Conservation (phyloP, 2,888 invertebrate species). For the Morpho achilles region DNA sequence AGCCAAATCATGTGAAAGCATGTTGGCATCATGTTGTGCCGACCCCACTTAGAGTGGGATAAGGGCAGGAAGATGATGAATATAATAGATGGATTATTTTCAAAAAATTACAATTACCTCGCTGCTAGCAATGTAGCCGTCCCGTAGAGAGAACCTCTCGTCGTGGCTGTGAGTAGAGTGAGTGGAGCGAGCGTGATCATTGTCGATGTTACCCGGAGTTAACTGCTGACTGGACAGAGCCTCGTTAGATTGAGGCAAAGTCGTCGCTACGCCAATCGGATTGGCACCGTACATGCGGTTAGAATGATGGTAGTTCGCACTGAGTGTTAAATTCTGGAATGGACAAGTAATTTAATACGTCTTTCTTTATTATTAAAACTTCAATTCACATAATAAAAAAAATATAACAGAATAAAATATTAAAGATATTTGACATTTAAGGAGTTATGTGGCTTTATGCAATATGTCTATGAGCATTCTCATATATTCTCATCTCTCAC, state of each 20-base stretch:
- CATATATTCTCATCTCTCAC: no score
- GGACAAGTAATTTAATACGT: neutral
- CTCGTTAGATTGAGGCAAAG: slow-evolving; percentile 59
- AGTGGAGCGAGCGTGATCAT: slow-evolving; percentile 42
- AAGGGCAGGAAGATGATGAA: no score
- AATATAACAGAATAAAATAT: no score
- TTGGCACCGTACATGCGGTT: slow-evolving; percentile 68
- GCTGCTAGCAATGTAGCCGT: slow-evolving; percentile 37
- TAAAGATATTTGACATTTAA: no score
- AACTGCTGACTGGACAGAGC: slow-evolving; percentile 41
- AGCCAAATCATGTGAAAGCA: no score
- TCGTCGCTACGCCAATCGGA: slow-evolving; percentile 73
- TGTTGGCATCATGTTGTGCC: no score
- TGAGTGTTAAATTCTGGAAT: slow-evolving; percentile 51
- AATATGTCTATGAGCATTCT: no score
- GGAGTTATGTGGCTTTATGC: no score
- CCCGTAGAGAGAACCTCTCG: slow-evolving; percentile 46
- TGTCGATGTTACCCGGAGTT: slow-evolving; percentile 44
- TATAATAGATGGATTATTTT: no score
- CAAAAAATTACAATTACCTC: slow-evolving; percentile 24
- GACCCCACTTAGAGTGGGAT: no score
- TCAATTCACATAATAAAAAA: no score
- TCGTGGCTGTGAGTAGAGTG: slow-evolving; percentile 55
- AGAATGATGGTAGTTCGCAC: slow-evolving; percentile 53
- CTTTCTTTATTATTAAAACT: no score